Evolutionary conservation across 2,797 vertebrate genomes (phyloP).

Genomic region (Erithacus rubecula): DNA sequence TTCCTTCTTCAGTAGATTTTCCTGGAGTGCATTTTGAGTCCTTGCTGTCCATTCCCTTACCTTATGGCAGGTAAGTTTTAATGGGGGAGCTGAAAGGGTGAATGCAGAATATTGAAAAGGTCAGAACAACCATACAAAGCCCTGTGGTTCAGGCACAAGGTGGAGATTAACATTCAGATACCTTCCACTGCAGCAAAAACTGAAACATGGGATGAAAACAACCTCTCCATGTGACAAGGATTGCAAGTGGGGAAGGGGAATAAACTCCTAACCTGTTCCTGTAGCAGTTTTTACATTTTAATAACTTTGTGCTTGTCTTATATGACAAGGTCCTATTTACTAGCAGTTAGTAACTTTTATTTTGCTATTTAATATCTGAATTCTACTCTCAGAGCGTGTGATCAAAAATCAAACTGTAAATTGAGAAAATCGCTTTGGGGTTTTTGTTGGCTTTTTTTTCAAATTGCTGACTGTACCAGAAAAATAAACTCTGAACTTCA

Average conservation of each 20-base stretch:
- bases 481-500: background rate
- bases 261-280: background rate
- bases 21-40: background rate
- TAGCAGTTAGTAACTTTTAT: background rate
- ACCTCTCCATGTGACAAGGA: background rate
- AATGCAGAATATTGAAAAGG: constrained; percentile 38
- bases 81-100: background rate
- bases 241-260: background rate
- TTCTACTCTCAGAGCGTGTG: background rate
- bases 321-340: background rate
- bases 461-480: background rate
- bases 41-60: background rate
- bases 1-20: background rate
- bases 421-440: background rate
- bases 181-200: background rate
- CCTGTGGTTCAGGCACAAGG: background rate
- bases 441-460: background rate
- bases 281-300: background rate
- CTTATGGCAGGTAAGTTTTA: background rate
- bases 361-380: background rate
- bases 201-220: background rate
- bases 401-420: background rate
- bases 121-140: background rate
- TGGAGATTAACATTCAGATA: background rate
- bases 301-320: background rate